A percentile compares a stretch with the other conserved stretches of the same genome.
Evolutionary conservation across 1,140 invertebrate genomes (phyloP).

Genomic region (Hestina assimilis): DNA sequence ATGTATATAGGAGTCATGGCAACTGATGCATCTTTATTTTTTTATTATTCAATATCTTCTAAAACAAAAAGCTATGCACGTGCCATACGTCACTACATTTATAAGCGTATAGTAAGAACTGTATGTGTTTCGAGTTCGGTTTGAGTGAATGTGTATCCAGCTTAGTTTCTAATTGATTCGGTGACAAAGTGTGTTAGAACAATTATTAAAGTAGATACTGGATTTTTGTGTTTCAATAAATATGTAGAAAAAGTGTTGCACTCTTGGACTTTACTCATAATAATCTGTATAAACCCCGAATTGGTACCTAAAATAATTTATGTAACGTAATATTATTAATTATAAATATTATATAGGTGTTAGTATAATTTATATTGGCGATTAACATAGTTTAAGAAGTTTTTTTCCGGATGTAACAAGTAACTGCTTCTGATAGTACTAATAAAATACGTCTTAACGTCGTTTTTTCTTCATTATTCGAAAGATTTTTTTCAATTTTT

Average conservation of each 20-base stretch:
- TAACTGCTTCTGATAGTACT: conserved; percentile 4
- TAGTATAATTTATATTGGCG: conserved; percentile 59
- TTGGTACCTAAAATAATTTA: conserved; percentile 57
- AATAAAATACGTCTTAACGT: conserved; percentile 8
- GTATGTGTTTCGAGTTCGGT: conserved; percentile 33
- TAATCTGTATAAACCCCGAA: conserved; percentile 30
- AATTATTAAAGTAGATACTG: conserved; percentile 26
- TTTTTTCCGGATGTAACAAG: conserved; percentile 4
- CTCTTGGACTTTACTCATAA: conserved; percentile 29
- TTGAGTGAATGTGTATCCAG: conserved; percentile 33
- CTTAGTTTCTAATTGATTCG: conserved; percentile 25
- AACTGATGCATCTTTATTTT: conserved; percentile 30
- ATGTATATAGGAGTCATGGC: conserved; percentile 53
- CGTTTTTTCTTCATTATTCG: too few species aligned
- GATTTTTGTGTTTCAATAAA: conserved; percentile 23
- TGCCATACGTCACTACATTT: conserved; percentile 30
- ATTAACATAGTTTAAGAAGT: conserved; percentile 46
- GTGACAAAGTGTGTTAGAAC: conserved; percentile 26
- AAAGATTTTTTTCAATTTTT: too few species aligned
- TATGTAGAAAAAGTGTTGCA: conserved; percentile 22
- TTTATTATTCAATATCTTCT: conserved; percentile 19
- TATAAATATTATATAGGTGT: conserved; percentile 36
- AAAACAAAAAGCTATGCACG: conserved; percentile 20
- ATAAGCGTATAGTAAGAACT: conserved; percentile 32
- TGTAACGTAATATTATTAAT: conserved; percentile 54